Percentiles rank a stretch among this genome's conserved stretches.
Conservation (phyloP, 2,113 vertebrate species). For the cattle (Bos taurus) region DNA sequence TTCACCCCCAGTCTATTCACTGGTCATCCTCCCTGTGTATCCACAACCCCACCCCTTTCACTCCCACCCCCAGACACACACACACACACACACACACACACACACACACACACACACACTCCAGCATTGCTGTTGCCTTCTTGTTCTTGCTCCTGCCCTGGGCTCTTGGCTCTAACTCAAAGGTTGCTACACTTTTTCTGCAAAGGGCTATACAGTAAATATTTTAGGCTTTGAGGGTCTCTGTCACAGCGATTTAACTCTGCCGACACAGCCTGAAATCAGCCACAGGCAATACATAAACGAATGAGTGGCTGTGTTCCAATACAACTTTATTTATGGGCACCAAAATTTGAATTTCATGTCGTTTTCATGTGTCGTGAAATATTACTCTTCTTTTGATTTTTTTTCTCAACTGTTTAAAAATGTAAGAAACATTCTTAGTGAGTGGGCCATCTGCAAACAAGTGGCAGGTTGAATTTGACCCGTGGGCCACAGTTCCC, state of each 20-base stretch:
- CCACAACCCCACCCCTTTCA: not conserved
- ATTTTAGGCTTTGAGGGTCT: not conserved
- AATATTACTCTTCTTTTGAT: not conserved
- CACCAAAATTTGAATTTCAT: not conserved
- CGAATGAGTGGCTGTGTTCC: not conserved
- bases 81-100: not conserved
- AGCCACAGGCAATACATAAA: not conserved
- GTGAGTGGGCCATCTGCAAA: not conserved
- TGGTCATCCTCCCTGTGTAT: not conserved
- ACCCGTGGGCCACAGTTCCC: accelerated
- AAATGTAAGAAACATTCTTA: not conserved
- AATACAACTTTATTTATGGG: not conserved
- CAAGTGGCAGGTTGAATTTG: not conserved
- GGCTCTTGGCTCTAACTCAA: not conserved
- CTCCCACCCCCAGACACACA: not conserved
- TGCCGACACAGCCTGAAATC: accelerated
- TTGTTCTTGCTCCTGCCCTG: not conserved
- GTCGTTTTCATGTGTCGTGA: not conserved
- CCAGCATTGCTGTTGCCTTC: not conserved
- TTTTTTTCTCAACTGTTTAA: not conserved
- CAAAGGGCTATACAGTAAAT: not conserved
- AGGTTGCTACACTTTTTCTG: not conserved
- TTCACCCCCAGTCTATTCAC: not conserved
- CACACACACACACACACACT: not conserved
- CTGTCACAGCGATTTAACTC: not conserved